Evolutionary conservation across 2,888 invertebrate species (phyloP), one percentile per base, ranked within the genome.

Genomic region (Ophioninae sp.): DNA sequence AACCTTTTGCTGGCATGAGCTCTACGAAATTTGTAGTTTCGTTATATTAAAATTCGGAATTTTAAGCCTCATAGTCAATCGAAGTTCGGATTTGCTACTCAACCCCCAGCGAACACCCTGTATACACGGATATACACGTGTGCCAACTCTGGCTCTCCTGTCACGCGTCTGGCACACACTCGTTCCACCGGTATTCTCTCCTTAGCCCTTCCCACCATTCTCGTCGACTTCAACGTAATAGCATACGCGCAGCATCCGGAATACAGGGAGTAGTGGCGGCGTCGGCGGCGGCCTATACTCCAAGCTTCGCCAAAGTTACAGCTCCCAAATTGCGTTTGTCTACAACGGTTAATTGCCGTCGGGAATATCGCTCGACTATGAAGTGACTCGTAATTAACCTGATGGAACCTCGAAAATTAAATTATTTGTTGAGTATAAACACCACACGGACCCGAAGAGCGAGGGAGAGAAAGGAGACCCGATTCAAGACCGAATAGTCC

Each of bases 251-350:
- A 72, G 39, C 68, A 61, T 68, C 77, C 51, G 44, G 59, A 30
- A 61, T 68, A 59, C 68, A 39, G 61, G 10, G n/a, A 65, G 64
- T 63, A 30, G 67, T 9, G 51, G 51, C 51, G 10, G 17, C 51
- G n/a, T n/a, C n/a, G 51, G 76, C 30, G 9, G 41, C 17, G 44
- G 76, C 44, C 77, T 77, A 23, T 77, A 61, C 61, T 41, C 41
- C 76, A 41, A 20, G 41, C 61, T 23, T 41, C 64, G 37, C 68
- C 68, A 90, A 92, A 91, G 91, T 91, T 90, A 89, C 90, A 90
- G 90, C 88, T 88, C 81, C 87, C 87, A 92, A 92, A 92, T 92
- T 92, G 90, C 89, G 90, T 92, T 92, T 91, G 91, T 92, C 91
- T 92, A 92, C 92, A 91, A 89, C 86, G 87, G 88, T 90, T 92